These are phyloP conservation scores for Percina caprodes DNA, from an alignment of 2,113 vertebrate species.

Conservation along the genomic window DNA sequence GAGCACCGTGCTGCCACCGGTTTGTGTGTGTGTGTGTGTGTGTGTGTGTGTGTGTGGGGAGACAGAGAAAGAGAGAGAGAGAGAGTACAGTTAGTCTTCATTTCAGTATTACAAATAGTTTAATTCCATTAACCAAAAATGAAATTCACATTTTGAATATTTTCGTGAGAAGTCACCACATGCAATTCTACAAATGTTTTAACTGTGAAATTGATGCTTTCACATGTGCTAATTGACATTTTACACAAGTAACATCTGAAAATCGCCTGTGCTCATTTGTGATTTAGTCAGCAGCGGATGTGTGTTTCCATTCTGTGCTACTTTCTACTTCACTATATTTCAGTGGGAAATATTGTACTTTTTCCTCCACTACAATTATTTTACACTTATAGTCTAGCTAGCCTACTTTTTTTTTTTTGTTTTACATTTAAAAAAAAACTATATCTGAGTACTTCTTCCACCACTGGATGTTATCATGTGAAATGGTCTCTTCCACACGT, in stretches of 20 bases:
- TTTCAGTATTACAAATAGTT: not conserved
- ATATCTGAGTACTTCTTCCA: too few species aligned
- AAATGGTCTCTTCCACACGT: too few species aligned
- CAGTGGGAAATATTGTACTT: not conserved
- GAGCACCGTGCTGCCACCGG: constrained; percentile 48
- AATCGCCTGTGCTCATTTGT: too few species aligned
- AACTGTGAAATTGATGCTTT: not conserved
- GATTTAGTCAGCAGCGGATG: too few species aligned
- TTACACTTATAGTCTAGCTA: too few species aligned
- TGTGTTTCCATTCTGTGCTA: not conserved
- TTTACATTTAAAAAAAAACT: too few species aligned
- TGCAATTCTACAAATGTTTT: not conserved
- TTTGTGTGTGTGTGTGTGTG: constrained; percentile 21
- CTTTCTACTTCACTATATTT: not conserved
- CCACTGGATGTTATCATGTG: too few species aligned
- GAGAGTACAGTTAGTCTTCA: not conserved
- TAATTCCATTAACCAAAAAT: not conserved
- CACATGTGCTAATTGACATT: not conserved
- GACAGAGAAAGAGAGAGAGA: not conserved
- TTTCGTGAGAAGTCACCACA: not conserved
- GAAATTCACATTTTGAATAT: not conserved
- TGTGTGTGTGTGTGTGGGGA: constrained; percentile 37
- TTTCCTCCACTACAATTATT: too few species aligned
- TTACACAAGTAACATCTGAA: not conserved
- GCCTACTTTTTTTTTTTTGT: too few species aligned